A percentile compares a stretch with the other conserved stretches of the same genome.
These are phyloP conservation scores for Bolinopsis microptera DNA, from an alignment of 37 sponge, comb jelly and placozoan genomes.

Conservation along the genomic window DNA sequence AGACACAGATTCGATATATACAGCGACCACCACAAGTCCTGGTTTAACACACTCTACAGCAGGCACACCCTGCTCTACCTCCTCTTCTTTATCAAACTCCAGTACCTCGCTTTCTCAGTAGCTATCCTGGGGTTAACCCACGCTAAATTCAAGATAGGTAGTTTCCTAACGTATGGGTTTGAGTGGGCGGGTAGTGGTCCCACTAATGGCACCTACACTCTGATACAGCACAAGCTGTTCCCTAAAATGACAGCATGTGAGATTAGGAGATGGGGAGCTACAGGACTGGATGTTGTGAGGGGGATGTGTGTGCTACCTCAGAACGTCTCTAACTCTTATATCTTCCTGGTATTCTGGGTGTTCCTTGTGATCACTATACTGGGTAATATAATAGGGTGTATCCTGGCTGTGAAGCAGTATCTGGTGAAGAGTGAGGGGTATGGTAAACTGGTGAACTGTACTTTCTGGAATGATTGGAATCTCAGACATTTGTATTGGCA, in stretches of 20 bases:
- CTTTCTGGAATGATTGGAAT: slow-evolving; percentile 43
- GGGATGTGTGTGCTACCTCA: slow-evolving; percentile 39
- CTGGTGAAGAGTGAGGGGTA: not conserved
- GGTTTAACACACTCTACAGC: not conserved
- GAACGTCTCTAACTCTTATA: slow-evolving; percentile 26
- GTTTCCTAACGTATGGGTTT: not conserved
- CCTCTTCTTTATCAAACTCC: slow-evolving; percentile 25
- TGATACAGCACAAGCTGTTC: slow-evolving; percentile 1
- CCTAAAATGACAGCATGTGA: slow-evolving; percentile 14
- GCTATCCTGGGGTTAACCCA: not conserved
- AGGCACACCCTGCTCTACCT: not conserved
- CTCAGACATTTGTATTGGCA: slow-evolving; percentile 18
- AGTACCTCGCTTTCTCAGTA: slow-evolving; percentile 3
- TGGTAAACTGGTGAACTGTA: not conserved
- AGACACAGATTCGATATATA: not conserved
- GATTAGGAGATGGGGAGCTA: slow-evolving; percentile 11
- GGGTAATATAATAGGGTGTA: slow-evolving; percentile 18
- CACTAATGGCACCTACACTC: not conserved
- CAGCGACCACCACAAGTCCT: not conserved
- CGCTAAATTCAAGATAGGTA: not conserved
- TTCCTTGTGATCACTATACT: slow-evolving; percentile 24
- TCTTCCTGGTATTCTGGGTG: slow-evolving; percentile 37
- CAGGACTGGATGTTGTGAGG: not conserved
- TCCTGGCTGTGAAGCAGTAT: slow-evolving; percentile 16
- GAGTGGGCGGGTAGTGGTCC: not conserved